phyloP scores from a whole-genome alignment of 2,113 vertebrate genomes.

The Rhinopithecus roxellana region DNA sequence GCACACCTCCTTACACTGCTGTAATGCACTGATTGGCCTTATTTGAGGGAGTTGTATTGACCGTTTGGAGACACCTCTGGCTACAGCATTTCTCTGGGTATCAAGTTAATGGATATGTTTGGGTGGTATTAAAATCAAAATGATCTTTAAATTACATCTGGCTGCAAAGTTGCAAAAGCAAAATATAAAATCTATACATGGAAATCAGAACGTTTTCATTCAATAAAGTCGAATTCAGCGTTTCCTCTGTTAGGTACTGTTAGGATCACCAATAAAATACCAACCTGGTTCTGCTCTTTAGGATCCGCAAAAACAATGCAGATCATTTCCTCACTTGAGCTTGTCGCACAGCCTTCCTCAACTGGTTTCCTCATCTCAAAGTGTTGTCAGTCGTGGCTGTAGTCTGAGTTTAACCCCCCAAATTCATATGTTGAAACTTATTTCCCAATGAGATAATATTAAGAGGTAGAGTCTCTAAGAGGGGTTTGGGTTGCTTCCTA shows the following conservation, averaged over 20 bases:
- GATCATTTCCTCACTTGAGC: background rate
- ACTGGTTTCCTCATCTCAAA: background rate
- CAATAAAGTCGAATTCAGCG: background rate
- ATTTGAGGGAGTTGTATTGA: background rate
- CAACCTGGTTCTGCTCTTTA: background rate
- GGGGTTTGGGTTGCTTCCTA: too few species aligned
- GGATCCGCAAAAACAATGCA: background rate
- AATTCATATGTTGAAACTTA: background rate
- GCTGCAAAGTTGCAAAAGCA: background rate
- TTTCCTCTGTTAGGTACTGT: background rate
- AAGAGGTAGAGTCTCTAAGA: background rate
- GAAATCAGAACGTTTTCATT: conserved; percentile 26
- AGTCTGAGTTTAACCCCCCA: background rate
- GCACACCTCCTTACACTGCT: background rate
- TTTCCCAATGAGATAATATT: too few species aligned
- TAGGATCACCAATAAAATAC: background rate
- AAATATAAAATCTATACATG: background rate
- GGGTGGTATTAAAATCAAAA: background rate
- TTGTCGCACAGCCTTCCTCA: background rate
- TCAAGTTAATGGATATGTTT: background rate
- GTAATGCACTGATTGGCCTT: background rate
- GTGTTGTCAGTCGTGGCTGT: background rate
- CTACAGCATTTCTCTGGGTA: background rate
- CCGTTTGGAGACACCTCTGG: background rate
- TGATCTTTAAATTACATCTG: conserved; percentile 5